Conservation (phyloP, 1,140 invertebrate genomes). For the Pectinophora gossypiella region DNA sequence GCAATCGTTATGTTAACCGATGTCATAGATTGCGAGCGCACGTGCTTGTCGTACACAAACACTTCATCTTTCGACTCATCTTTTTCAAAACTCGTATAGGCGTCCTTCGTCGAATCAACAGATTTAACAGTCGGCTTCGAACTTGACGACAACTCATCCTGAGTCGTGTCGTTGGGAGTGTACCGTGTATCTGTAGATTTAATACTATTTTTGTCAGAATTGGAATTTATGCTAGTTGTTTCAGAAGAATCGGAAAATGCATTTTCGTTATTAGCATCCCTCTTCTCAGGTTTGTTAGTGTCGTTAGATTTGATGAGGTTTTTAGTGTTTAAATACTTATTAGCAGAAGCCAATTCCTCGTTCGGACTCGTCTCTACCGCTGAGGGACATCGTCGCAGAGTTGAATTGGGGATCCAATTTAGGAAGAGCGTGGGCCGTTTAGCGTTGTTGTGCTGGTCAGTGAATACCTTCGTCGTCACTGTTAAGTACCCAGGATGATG, state of each 20-base stretch:
- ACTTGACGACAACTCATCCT: conserved; percentile 53
- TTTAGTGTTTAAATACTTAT: conserved; percentile 42
- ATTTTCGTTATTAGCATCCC: conserved; percentile 50
- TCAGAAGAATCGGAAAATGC: conserved; percentile 73
- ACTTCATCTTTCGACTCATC: conserved; percentile 57
- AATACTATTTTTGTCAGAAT: conserved; percentile 67
- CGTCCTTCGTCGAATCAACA: conserved; percentile 51
- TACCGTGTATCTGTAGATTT: conserved; percentile 59
- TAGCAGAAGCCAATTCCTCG: conserved; percentile 45
- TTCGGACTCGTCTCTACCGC: conserved; percentile 80
- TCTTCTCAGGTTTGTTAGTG: conserved; percentile 17
- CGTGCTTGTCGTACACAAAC: conserved; percentile 63
- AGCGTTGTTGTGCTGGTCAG: conserved; percentile 82
- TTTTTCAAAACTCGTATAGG: conserved; percentile 52
- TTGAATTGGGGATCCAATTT: conserved; percentile 95
- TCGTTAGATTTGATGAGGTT: conserved; percentile 24
- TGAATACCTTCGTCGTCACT: conserved; percentile 85
- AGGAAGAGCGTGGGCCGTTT: conserved; percentile 89
- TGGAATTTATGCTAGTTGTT: conserved; percentile 69
- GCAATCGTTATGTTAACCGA: conserved; percentile 82
- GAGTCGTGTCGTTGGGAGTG: conserved; percentile 57
- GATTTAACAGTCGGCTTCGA: conserved; percentile 63
- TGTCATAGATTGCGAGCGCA: conserved; percentile 76
- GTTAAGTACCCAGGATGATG: conserved; percentile 96
- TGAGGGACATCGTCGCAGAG: conserved; percentile 89